phyloP scores from a whole-genome alignment of 2,888 invertebrate genomes.

The Ommatoiulus sabulosus region DNA sequence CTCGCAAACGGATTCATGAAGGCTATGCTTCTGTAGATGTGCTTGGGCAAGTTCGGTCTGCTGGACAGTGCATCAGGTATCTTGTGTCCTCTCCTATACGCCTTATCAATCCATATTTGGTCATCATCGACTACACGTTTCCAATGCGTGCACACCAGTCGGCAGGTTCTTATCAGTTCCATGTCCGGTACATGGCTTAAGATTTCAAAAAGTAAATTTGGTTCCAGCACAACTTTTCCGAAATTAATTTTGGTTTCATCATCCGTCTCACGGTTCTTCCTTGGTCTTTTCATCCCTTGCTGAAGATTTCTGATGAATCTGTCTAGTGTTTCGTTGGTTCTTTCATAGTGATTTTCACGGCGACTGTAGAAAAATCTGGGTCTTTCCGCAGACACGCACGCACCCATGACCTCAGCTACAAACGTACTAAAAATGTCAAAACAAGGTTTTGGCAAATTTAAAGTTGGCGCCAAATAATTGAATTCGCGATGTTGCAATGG shows the following conservation, averaged over 20 bases:
- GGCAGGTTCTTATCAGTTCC: neutral
- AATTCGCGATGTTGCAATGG: neutral
- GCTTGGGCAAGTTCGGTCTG: neutral
- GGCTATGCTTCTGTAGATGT: neutral
- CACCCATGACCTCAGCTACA: neutral
- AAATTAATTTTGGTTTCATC: neutral
- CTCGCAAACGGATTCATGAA: conserved; percentile 29
- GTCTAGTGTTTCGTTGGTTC: neutral
- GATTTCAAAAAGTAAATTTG: neutral
- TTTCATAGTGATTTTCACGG: neutral
- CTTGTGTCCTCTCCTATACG: neutral
- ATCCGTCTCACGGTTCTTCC: neutral
- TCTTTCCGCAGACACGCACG: neutral
- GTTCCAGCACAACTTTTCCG: neutral
- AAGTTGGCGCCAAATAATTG: neutral
- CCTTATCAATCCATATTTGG: neutral
- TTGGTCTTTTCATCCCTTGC: neutral
- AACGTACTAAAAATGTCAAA: neutral
- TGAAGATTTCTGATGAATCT: neutral
- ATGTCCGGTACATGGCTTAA: neutral
- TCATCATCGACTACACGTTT: neutral
- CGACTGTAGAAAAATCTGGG: neutral
- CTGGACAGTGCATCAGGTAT: neutral
- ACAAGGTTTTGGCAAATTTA: neutral
- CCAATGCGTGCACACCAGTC: conserved; percentile 24